Evolutionary conservation across 2,113 vertebrate species (phyloP).

Genomic region (Gopherus evgoodei): DNA sequence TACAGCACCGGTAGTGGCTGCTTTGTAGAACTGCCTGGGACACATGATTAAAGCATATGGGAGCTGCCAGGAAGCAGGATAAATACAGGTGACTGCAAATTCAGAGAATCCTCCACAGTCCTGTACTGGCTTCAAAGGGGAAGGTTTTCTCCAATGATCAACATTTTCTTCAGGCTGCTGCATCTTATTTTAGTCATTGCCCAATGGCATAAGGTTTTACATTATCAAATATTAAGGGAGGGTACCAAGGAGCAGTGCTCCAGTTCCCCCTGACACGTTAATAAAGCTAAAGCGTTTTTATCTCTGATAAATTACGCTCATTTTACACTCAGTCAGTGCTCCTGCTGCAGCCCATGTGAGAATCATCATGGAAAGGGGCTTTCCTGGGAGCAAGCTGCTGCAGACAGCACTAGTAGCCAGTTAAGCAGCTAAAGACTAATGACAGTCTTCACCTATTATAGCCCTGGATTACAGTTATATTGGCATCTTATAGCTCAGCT

Average conservation of each 20-base stretch:
- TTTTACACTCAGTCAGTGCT: neutral
- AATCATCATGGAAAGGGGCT: neutral
- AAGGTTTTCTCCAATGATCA: neutral
- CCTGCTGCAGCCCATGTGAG: neutral
- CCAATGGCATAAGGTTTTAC: neutral
- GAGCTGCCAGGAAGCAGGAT: neutral
- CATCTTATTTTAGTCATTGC: neutral
- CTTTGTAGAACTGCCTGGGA: neutral
- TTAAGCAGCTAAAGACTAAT: neutral
- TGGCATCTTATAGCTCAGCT: neutral
- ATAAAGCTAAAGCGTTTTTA: neutral
- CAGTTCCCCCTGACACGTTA: too few relatives aligned
- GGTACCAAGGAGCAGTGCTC: too few relatives aligned
- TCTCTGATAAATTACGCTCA: neutral
- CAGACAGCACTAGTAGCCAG: neutral
- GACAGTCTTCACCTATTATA: neutral
- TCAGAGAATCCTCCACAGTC: neutral
- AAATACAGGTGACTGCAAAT: neutral
- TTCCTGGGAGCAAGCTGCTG: neutral
- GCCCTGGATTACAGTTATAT: neutral
- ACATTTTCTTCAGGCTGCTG: neutral
- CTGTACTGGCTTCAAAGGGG: neutral
- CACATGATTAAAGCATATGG: neutral
- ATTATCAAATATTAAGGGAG: neutral
- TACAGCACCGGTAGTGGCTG: neutral